A percentile compares a stretch with the other conserved stretches of the same genome.
Evolutionary conservation across 1,140 invertebrate genomes (phyloP).

Genomic region (Bombyx mandarina): DNA sequence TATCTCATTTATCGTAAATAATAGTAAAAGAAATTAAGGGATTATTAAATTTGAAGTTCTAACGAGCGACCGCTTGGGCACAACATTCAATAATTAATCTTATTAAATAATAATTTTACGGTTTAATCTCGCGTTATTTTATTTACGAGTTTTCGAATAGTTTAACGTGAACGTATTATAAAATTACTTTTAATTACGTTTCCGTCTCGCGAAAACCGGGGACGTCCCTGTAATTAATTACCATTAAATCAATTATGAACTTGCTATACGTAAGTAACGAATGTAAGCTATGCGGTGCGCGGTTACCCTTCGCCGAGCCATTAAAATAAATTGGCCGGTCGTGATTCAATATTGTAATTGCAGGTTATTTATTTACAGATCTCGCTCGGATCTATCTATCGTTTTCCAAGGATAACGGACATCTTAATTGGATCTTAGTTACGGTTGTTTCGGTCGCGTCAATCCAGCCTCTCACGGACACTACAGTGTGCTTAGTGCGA

Average conservation of each 20-base stretch:
- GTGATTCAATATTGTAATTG: conserved; percentile 64
- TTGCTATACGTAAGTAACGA: conserved; percentile 21
- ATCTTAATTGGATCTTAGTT: conserved; percentile 57
- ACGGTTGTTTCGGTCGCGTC: conserved; percentile 41
- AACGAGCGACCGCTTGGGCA: conserved; percentile 35
- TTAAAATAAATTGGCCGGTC: conserved; percentile 47
- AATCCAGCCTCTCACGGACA: conserved; percentile 43
- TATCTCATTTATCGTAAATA: conserved; percentile 32
- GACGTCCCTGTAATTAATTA: no score
- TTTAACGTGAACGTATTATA: no score
- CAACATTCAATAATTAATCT: no score
- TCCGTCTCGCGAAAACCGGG: no score
- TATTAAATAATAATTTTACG: no score
- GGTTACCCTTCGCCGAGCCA: conserved; percentile 44
- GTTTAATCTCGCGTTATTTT: no score
- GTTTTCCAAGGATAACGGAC: conserved; percentile 56
- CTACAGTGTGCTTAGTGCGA: conserved; percentile 7
- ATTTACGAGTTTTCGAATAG: no score
- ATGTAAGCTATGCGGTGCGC: conserved; percentile 33
- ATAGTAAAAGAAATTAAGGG: conserved; percentile 46
- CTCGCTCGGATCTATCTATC: conserved; percentile 38
- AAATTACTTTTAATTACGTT: no score
- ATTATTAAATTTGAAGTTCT: conserved; percentile 20
- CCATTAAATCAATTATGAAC: conserved; percentile 27
- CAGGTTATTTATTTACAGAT: conserved; percentile 51